These are phyloP conservation scores for Scaptomyza caliginosa DNA, from an alignment of 2,888 invertebrate species.

Conservation along the genomic window DNA sequence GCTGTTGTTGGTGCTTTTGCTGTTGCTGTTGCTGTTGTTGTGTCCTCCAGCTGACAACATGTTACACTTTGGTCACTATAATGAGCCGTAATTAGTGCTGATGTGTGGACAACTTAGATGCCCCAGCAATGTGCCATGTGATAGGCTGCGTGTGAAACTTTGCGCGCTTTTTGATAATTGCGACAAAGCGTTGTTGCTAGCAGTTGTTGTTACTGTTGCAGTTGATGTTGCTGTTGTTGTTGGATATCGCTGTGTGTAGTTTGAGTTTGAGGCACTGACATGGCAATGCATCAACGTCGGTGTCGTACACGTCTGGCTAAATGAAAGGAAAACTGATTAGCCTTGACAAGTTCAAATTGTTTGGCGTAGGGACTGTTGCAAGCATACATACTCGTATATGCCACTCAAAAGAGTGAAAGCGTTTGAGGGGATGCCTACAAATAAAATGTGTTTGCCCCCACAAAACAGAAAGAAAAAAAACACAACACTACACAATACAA, in stretches of 20 bases:
- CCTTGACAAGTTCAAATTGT: slow-evolving; percentile 76
- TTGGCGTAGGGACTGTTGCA: slow-evolving; percentile 40
- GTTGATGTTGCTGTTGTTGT: slow-evolving; percentile 5
- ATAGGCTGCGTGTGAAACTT: slow-evolving; percentile 71
- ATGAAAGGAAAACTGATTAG: slow-evolving; percentile 77
- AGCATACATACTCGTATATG: slow-evolving; percentile 3
- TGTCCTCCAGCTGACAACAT: slow-evolving; percentile 74
- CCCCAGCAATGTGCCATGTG: slow-evolving; percentile 46
- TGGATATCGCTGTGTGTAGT: slow-evolving; percentile 5
- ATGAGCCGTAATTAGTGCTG: slow-evolving; percentile 79
- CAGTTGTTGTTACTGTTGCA: not conserved
- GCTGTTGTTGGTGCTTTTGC: slow-evolving; percentile 13
- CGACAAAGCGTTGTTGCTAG: slow-evolving; percentile 43
- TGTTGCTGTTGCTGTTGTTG: slow-evolving; percentile 47
- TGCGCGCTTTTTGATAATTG: slow-evolving; percentile 78
- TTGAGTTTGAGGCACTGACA: slow-evolving; percentile 35
- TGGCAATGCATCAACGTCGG: slow-evolving; percentile 71
- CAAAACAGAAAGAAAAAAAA: slow-evolving; percentile 9
- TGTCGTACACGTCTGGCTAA: slow-evolving; percentile 67
- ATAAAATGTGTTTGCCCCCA: slow-evolving; percentile 32
- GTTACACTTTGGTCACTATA: slow-evolving; percentile 80
- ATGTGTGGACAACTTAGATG: slow-evolving; percentile 62
- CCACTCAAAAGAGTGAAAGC: slow-evolving; percentile 63
- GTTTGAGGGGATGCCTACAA: slow-evolving; percentile 22
- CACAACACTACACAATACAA: slow-evolving; percentile 9